phyloP scores from a whole-genome alignment of 2,797 vertebrate genomes.

The Gambusia yucatana region DNA sequence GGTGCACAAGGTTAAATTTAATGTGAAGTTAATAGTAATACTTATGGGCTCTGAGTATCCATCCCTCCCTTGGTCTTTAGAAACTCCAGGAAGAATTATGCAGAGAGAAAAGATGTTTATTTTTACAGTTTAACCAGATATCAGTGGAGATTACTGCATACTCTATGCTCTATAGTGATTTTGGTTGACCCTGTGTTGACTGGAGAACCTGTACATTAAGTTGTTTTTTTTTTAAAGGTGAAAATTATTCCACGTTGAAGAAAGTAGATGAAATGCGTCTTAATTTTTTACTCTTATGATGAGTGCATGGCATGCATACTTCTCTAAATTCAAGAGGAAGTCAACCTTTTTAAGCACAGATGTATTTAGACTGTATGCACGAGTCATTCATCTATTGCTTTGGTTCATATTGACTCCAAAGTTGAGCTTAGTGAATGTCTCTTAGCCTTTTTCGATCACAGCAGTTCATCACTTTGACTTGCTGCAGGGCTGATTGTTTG shows the following conservation, averaged over 20 bases:
- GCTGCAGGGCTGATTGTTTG: conserved; percentile 56
- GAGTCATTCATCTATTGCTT: conserved; percentile 33
- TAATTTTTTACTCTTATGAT: not conserved
- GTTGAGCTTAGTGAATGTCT: conserved; percentile 28
- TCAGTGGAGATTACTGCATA: not conserved
- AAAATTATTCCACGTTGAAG: not conserved
- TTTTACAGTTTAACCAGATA: not conserved
- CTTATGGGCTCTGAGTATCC: not conserved
- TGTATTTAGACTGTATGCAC: conserved; percentile 18
- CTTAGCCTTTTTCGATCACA: conserved; percentile 23
- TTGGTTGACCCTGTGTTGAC: not conserved
- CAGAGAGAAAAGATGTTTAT: not conserved
- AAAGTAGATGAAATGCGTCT: not conserved
- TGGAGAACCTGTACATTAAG: not conserved
- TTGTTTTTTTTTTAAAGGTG: not conserved
- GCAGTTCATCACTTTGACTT: conserved; percentile 63
- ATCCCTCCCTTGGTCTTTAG: not conserved
- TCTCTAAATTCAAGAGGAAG: not conserved
- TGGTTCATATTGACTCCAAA: conserved; percentile 30
- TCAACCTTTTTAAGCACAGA: conserved; percentile 22
- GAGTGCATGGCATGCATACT: not conserved
- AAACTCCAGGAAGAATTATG: not conserved
- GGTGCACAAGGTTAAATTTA: not conserved
- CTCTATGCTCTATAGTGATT: not conserved
- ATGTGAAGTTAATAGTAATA: not conserved